A percentile compares a stretch with the other conserved stretches of the same genome.
Conservation (phyloP, 2,797 vertebrate genomes). For the Morus bassanus region DNA sequence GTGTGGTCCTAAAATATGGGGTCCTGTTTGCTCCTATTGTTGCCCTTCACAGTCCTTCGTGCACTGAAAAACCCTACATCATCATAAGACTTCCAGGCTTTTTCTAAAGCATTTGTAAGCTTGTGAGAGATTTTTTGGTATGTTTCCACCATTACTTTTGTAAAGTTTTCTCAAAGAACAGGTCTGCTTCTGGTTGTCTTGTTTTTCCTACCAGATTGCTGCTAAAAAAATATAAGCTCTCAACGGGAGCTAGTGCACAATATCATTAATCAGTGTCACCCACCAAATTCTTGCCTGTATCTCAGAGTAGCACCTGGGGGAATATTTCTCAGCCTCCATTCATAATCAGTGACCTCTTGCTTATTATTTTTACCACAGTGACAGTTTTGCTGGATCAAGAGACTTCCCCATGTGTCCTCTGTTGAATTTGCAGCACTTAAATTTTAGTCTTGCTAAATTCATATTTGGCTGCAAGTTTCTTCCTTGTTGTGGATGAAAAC, state of each 20-base stretch:
- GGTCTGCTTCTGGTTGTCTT: background rate
- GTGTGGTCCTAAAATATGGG: background rate
- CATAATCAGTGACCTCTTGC: background rate
- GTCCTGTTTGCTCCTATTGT: background rate
- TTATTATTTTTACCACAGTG: background rate
- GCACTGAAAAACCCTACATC: background rate
- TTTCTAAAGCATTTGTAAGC: background rate
- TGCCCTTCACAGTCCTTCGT: background rate
- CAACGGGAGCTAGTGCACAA: background rate
- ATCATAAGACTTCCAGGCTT: background rate
- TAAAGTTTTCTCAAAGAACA: background rate
- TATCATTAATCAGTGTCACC: background rate
- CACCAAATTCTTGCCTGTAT: background rate
- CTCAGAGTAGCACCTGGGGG: background rate
- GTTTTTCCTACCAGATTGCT: background rate
- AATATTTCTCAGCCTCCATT: background rate
- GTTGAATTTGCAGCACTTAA: background rate
- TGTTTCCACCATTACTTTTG: background rate
- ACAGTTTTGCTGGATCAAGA: background rate
- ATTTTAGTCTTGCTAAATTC: background rate
- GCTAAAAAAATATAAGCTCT: background rate
- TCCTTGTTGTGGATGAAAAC: background rate
- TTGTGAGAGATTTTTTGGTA: background rate
- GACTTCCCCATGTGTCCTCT: background rate
- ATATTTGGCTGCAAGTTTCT: background rate